A percentile compares a stretch with the other conserved stretches of the same genome.
These are phyloP conservation scores for rat (Rattus norvegicus) DNA, from an alignment of 2,113 vertebrate genomes.

Conservation along the genomic window DNA sequence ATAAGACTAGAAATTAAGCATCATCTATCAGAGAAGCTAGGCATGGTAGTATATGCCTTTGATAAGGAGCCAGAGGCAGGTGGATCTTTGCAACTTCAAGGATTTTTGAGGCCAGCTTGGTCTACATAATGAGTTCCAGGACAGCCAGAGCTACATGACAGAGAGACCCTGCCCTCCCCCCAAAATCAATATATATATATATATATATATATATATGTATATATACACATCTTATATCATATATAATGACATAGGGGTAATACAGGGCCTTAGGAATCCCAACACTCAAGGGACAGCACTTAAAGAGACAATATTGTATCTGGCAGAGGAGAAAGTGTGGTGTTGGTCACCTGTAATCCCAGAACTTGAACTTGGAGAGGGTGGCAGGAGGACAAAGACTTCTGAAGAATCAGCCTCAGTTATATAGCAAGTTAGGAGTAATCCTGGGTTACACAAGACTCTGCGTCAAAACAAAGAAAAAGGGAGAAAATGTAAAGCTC, in stretches of 20 bases:
- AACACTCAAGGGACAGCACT: not conserved
- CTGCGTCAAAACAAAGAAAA: not conserved
- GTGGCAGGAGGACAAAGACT: not conserved
- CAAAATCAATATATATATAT: not conserved
- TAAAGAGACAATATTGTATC: no score
- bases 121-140: not conserved
- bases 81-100: not conserved
- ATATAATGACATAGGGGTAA: not conserved
- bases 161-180: not conserved
- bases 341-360: not conserved
- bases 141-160: not conserved
- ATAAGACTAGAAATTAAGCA: not conserved
- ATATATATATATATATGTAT: no score
- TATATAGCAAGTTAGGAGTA: not conserved
- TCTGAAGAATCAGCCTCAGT: not conserved
- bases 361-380: not conserved
- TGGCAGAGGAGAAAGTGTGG: not conserved
- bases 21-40: no score
- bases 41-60: not conserved
- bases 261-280: not conserved
- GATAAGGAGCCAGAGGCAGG: not conserved
- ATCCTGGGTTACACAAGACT: not conserved
- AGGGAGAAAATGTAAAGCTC: not conserved
- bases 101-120: not conserved
- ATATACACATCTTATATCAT: not conserved